These are phyloP conservation scores for Atta cephalotes DNA, from an alignment of 1,140 invertebrate genomes.

Conservation along the genomic window DNA sequence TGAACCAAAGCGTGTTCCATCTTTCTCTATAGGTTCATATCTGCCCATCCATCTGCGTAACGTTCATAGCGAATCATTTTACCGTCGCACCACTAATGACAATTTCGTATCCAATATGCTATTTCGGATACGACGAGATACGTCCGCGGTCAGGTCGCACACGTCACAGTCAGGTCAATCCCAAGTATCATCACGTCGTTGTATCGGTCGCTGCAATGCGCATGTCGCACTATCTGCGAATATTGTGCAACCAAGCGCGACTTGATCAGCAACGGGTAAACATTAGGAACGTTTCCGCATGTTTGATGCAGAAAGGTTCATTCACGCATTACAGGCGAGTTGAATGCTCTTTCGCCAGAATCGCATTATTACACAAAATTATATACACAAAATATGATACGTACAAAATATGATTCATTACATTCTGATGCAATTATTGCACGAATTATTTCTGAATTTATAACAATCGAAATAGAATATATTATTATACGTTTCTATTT, in stretches of 20 bases:
- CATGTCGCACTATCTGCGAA: conserved; percentile 59
- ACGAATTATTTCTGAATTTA: neutral
- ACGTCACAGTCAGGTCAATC: conserved; percentile 43
- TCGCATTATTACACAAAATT: neutral
- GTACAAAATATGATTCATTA: neutral
- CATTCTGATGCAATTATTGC: neutral
- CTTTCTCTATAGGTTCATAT: conserved; percentile 18
- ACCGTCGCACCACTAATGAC: conserved; percentile 8
- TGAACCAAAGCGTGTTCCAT: neutral
- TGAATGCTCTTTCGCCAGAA: neutral
- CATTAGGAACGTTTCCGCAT: conserved; percentile 56
- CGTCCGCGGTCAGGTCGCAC: conserved; percentile 28
- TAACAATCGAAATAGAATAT: neutral
- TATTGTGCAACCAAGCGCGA: conserved; percentile 50
- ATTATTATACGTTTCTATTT: neutral
- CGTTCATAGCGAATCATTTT: conserved; percentile 10
- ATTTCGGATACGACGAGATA: conserved; percentile 21
- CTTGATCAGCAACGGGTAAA: conserved; percentile 46
- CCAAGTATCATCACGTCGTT: conserved; percentile 48
- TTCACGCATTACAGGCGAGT: conserved; percentile 35
- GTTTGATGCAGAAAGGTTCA: conserved; percentile 38
- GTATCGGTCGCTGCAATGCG: conserved; percentile 37
- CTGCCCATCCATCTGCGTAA: neutral
- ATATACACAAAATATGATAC: neutral
- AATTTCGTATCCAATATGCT: conserved; percentile 41